Base-by-base conservation (phyloP, 2,797 vertebrate genomes). In the Sebastes goodei region DNA sequence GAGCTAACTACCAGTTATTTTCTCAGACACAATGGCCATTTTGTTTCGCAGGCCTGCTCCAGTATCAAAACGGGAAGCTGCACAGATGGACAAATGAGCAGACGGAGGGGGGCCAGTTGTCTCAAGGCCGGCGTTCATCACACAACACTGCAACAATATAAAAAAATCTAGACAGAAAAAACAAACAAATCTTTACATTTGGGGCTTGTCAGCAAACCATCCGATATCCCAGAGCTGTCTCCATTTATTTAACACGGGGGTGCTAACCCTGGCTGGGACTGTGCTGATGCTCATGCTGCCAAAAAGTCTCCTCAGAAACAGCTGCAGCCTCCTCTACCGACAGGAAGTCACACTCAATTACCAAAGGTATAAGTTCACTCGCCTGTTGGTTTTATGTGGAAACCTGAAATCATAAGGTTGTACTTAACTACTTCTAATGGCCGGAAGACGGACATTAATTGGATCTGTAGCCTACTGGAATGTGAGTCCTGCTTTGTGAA, bases 281-380 rank as follows among this genome's bases (percentile, higher is more conserved):
- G 71, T 32, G 57, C 61, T 35, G 72, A 73, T 55, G 76, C 81
- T 79, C 49, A n/a, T 7, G 62, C 81, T 82, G 89, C 91, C 90
- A 94, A 86, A 93, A 76, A 80, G 17, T 55, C 85, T 81, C 82
- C 57, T 73, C 77, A 57, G 79, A 81, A 93, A 91, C 91, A 94
- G 86, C 93, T 90, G 92, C 80, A 67, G 83, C 80, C 71, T 85
- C 86, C 20, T 68, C 71, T 65, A 83, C 80, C 85, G 80, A 81
- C 82, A 93, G 93, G 94, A 95, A 94, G 92, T 95, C 93, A 90
- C 94, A 92, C 93, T 93, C 82, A 74, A 89, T 93, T 92, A 91
- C 78, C 79, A 88, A 90, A 89, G 70, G 86, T 90, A 86, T 66
- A 88, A 80, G 74, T 92, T 92, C 70, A 84, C 72, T 76, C 17